Evolutionary conservation across 2,888 invertebrate species (phyloP), one percentile per base, ranked within the genome.

Genomic region (Ditula angustiorana): DNA sequence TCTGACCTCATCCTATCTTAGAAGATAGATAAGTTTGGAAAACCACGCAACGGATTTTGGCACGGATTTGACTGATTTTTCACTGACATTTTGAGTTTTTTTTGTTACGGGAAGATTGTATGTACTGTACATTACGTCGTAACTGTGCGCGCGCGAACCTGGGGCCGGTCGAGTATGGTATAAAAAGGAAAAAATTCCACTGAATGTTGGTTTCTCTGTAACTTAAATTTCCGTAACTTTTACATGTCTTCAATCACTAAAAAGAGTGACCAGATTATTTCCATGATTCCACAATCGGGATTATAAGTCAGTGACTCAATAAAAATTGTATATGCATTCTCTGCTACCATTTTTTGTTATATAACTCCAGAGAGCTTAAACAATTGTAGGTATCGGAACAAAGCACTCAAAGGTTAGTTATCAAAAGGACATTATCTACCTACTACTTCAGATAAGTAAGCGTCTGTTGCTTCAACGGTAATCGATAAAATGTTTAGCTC

Each of bases 371-470:
- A 49, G 16, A 28, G 16, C 11, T 11, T 11, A n/a, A 47, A 1
- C 24, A 13, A 47, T 28, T 19, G 1, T 21, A 19, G 30, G 50
- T 30, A 30, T 50, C 50, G 50, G 50, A 50, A 49, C 49, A 28
- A 49, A 30, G 19, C 50, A 50, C 50, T 50, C 7, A 11, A 10
- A 3, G 19, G 19, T 2, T 5, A 13, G 16, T 3, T 50, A 50
- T 50, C 50, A 21, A 21, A 13, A 19, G 2, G 3, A 19, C 2
- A 19, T 10, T 19, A 16, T 2, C 41, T 21, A 41, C 19, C 41
- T 19, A 37, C 16, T 41, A 19, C 19, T 41, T 41, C 19, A 41
- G 41, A 41, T 41, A 41, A 16, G 7, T 41, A 2, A 10, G 8
- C 41, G 19, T 2, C 16, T 8, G 19, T n/a, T n/a, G n/a, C n/a